Base-by-base conservation (phyloP, 2,888 invertebrate species). In the Spialia ferax region DNA sequence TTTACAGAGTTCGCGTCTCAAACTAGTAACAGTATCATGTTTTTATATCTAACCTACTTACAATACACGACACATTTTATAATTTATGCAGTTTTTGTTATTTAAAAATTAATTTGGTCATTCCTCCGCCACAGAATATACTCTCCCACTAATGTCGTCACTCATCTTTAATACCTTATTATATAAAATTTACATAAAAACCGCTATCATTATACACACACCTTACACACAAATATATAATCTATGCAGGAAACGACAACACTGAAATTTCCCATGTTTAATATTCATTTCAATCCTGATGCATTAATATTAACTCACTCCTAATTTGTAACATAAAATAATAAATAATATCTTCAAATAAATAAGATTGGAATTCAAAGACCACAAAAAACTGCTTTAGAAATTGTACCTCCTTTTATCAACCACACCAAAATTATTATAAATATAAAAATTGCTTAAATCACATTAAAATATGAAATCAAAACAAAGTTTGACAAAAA, bases 81-180 rank as follows among this genome's bases (percentile, higher is more conserved):
- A 83, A 82, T 85, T 85, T 85, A 81, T 85, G 76, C 84, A 77
- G 79, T 65, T 65, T 64, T 65, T 65, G 50, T 57, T 26, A 35
- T 59, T 59, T 48, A 65, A 50, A 50, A 55, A 35, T 65, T n/a
- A 48, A 64, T n/a, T 64, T 22, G 48, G 32, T 23, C 56, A 20
- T 8, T 35, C 23, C 35, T 29, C 29, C 10, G 10, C 29, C 29
- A 8, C 29, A 29, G 6, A 6, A 29, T 29, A 8, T 29, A 8
- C 29, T 50, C 13, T 15, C 13, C 32, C 38, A 59, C 26, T 23
- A 13, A 13, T 50, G 13, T 13, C 35, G 13, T 13, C 13, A 35
- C 11, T 35, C 13, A 26, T 85, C 85, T 83, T 85, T 79, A 84
- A 87, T 79, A 81, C 82, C 87, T 87, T 88, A 88, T 79, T 80